Conservation (phyloP, 2,888 invertebrate genomes). For the Chesias legatella region DNA sequence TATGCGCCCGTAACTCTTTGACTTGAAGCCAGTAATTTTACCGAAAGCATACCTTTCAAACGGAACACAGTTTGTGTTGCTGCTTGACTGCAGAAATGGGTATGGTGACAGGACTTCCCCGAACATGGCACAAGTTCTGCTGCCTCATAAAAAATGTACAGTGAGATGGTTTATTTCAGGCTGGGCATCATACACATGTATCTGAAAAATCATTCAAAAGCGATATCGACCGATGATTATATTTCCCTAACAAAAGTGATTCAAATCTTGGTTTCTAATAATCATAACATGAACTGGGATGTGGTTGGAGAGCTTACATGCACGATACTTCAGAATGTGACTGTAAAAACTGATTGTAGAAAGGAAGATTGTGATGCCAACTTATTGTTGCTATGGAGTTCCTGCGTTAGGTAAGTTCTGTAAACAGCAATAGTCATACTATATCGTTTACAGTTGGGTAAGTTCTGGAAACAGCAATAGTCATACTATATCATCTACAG, state of each 20-base stretch:
- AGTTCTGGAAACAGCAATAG: conserved; percentile 6
- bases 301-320: conserved; percentile 44
- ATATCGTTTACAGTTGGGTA: conserved; percentile 46
- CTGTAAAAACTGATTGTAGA: conserved; percentile 17
- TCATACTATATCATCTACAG: conserved; percentile 8
- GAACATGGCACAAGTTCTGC: too few relatives aligned
- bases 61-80: too few relatives aligned
- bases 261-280: conserved; percentile 42
- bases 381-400: conserved; percentile 56
- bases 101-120: too few relatives aligned
- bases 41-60: too few relatives aligned
- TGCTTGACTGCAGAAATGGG: too few relatives aligned
- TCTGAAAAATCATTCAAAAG: conserved; percentile 44
- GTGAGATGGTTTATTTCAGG: conserved; percentile 51
- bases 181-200: conserved; percentile 54
- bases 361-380: conserved; percentile 33
- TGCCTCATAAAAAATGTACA: too few relatives aligned
- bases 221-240: conserved; percentile 44
- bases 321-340: conserved; percentile 36
- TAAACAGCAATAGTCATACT: too few relatives aligned
- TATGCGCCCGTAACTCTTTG: too few relatives aligned
- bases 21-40: too few relatives aligned
- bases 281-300: conserved; percentile 46
- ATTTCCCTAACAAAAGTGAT: conserved; percentile 44
- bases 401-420: conserved; percentile 57